Conservation (phyloP, 2,113 vertebrate species). For the Paradisaea rubra region DNA sequence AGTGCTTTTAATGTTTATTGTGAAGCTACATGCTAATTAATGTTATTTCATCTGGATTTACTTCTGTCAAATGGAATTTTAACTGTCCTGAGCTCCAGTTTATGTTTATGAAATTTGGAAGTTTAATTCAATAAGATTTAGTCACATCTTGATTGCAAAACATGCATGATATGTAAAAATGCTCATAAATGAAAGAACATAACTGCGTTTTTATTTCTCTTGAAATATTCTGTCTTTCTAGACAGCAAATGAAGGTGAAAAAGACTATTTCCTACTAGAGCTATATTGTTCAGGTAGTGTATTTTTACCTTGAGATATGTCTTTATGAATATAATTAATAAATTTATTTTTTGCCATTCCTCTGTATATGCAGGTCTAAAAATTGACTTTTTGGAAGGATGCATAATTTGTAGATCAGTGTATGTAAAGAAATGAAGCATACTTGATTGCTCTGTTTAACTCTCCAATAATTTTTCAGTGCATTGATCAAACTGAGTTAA, state of each 20-base stretch:
- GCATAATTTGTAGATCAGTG: background rate
- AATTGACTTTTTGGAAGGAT: background rate
- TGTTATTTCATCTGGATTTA: background rate
- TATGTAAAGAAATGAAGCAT: background rate
- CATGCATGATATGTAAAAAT: background rate
- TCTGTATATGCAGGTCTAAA: background rate
- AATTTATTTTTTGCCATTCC: background rate
- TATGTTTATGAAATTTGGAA: background rate
- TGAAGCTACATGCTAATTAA: background rate
- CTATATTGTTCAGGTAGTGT: background rate
- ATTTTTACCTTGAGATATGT: background rate
- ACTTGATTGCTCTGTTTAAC: background rate
- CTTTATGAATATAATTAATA: background rate
- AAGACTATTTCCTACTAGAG: background rate
- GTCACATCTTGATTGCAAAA: background rate
- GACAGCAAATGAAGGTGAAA: background rate
- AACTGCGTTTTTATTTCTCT: background rate
- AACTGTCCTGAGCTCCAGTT: background rate
- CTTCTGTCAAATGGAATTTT: background rate
- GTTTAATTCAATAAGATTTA: background rate
- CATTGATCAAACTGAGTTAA: background rate
- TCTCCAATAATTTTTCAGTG: background rate
- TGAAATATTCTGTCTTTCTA: background rate
- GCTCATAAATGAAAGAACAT: background rate
- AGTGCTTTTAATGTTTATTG: background rate